Conservation (phyloP, 2,888 invertebrate genomes). For the Harpalus rufipes region DNA sequence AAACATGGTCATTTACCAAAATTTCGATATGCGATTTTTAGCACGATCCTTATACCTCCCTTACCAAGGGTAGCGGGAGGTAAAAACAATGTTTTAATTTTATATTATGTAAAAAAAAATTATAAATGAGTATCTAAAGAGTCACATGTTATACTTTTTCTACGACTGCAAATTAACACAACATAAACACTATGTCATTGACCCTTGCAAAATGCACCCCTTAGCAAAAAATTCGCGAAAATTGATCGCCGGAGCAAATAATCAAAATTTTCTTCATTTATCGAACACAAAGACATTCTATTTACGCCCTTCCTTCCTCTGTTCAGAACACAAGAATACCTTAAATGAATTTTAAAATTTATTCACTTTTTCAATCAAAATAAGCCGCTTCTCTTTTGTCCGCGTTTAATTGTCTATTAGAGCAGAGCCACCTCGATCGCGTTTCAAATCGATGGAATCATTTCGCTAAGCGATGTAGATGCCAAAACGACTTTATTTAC, state of each 20-base stretch:
- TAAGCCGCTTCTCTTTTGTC: slow-evolving; percentile 58
- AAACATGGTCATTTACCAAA: too few species aligned
- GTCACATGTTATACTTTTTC: too few species aligned
- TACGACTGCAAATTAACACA: too few species aligned
- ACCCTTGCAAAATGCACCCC: not conserved
- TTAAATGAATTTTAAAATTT: slow-evolving; percentile 63
- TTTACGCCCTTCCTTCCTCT: slow-evolving; percentile 20
- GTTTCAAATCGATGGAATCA: slow-evolving; percentile 44
- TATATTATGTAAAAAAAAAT: too few species aligned
- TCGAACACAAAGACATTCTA: slow-evolving; percentile 29
- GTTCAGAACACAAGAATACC: slow-evolving; percentile 43
- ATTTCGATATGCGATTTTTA: too few species aligned
- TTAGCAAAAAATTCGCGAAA: not conserved
- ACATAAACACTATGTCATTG: not conserved
- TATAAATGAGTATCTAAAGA: too few species aligned
- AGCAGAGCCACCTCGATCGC: slow-evolving; percentile 45
- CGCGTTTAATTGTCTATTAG: slow-evolving; percentile 59
- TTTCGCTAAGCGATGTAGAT: slow-evolving; percentile 10
- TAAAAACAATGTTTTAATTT: too few species aligned
- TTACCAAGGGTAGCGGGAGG: too few species aligned
- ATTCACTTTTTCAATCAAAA: slow-evolving; percentile 63
- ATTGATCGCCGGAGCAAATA: slow-evolving; percentile 18
- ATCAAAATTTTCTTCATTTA: slow-evolving; percentile 36
- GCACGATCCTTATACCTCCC: too few species aligned
- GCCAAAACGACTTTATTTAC: not conserved